These are phyloP conservation scores for Drosophila neotestacea DNA, from an alignment of 2,888 invertebrate genomes.

Conservation along the genomic window DNA sequence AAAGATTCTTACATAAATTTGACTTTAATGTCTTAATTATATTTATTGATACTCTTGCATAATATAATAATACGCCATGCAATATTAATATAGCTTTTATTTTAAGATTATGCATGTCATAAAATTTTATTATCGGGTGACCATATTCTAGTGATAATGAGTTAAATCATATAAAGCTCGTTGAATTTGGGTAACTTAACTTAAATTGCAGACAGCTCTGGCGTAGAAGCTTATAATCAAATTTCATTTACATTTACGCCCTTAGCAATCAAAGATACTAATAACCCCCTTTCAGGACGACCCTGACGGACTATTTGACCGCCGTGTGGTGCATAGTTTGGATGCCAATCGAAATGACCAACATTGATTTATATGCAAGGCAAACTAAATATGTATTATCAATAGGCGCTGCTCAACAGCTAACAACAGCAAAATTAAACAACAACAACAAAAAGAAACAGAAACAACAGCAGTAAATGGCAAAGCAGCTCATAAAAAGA, in stretches of 20 bases:
- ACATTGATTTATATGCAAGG: constrained; percentile 81
- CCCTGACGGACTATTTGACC: constrained; percentile 43
- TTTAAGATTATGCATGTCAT: no score
- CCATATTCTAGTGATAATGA: no score
- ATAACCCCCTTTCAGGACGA: constrained; percentile 46
- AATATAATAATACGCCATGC: no score
- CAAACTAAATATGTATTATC: constrained; percentile 71
- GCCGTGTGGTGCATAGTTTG: constrained; percentile 61
- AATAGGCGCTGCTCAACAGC: constrained; percentile 67
- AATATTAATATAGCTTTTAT: no score
- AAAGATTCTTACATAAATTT: no score
- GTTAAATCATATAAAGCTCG: no score
- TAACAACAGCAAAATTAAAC: constrained; percentile 7
- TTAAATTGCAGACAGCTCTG: no score
- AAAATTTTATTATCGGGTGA: no score
- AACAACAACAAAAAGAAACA: background rate
- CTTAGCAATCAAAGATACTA: background rate
- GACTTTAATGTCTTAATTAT: no score
- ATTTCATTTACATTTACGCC: background rate
- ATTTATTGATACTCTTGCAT: no score
- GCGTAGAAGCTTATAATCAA: no score
- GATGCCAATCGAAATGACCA: constrained; percentile 76
- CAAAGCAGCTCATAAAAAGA: constrained; percentile 48
- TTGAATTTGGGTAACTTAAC: no score
- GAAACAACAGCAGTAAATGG: constrained; percentile 31